Base-by-base conservation (phyloP, 2,797 vertebrate species). In the Betta splendens region DNA sequence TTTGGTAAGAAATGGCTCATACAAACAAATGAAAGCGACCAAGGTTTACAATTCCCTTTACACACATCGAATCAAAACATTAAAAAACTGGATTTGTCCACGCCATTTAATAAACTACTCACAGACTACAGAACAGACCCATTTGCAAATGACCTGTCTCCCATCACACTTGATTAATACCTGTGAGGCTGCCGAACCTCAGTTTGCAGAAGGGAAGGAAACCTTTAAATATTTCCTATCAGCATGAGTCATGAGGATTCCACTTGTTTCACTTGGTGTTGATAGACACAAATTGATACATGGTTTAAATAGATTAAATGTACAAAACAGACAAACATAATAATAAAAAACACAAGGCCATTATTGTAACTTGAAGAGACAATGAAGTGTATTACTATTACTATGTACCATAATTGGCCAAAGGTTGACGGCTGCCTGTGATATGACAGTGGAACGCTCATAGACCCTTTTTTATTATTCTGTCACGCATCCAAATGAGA, bases 251-350 rank as follows among this genome's bases (percentile, higher is more conserved):
- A 60, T 63, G 11, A 29, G 55, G 32, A 43, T 72, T 48, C 61
- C 28, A 23, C 72, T 71, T 61, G 50, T 63, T 56, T 81, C 32
- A 38, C 32, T 69, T 69, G 69, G 45, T 76, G 70, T 25, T 31
- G 29, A 31, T 50, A 62, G n/a, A 75, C 76, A 84, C 50, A 52
- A 68, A 90, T 77, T 79, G 75, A 85, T 83, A 85, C 71, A 87
- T 89, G 87, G 81, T 85, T 91, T 89, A 89, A 91, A 91, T 89
- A 89, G 74, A 79, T 67, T 77, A 84, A 59, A 87, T 53, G 75
- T 78, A 80, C 80, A 75, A 77, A 77, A 75, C 20, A 77, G 11
- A 85, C 51, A 81, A 39, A 69, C 56, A 77, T 48, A 66, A 20
- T 54, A 37, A 61, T 33, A 70, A 52, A 63, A 35, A 57, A 25